Evolutionary conservation across 2,888 invertebrate genomes (phyloP).

Genomic region (Iselma pallidipennis): DNA sequence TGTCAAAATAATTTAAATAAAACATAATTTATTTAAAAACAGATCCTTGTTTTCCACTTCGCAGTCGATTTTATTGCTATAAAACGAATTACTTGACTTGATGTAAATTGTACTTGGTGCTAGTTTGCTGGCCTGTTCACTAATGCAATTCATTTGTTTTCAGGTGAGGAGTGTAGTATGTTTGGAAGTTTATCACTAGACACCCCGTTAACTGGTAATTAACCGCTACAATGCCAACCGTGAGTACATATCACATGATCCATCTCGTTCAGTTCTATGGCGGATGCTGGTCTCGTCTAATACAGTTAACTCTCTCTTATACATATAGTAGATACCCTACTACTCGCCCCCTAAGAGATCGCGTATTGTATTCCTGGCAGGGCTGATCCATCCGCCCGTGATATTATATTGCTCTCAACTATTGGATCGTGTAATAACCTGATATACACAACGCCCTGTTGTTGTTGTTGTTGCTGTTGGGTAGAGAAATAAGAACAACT

Average conservation of each 20-base stretch:
- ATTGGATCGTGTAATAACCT: slow-evolving; percentile 51
- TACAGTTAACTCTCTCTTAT: slow-evolving; percentile 24
- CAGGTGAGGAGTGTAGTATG: slow-evolving; percentile 47
- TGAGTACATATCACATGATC: slow-evolving; percentile 53
- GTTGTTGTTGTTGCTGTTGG: neutral
- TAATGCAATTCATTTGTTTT: slow-evolving; percentile 42
- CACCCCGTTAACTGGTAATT: slow-evolving; percentile 51
- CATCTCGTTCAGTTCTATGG: slow-evolving; percentile 34
- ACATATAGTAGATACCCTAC: neutral
- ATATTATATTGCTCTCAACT: slow-evolving; percentile 50
- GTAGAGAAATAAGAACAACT: slow-evolving; percentile 18
- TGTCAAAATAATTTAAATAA: slow-evolving; percentile 6
- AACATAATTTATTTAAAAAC: neutral
- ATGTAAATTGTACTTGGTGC: slow-evolving; percentile 2
- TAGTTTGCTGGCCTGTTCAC: slow-evolving; percentile 7
- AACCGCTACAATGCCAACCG: slow-evolving; percentile 51
- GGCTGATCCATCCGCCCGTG: slow-evolving; percentile 45
- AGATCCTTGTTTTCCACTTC: neutral
- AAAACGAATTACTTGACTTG: neutral
- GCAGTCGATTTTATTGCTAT: neutral
- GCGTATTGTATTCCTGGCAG: slow-evolving; percentile 34
- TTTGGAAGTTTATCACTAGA: slow-evolving; percentile 43
- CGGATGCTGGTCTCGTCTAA: slow-evolving; percentile 11
- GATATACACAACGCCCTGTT: slow-evolving; percentile 15
- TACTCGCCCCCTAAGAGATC: slow-evolving; percentile 17